Base-by-base conservation (phyloP, 2,113 vertebrate genomes). In the Columba livia region DNA sequence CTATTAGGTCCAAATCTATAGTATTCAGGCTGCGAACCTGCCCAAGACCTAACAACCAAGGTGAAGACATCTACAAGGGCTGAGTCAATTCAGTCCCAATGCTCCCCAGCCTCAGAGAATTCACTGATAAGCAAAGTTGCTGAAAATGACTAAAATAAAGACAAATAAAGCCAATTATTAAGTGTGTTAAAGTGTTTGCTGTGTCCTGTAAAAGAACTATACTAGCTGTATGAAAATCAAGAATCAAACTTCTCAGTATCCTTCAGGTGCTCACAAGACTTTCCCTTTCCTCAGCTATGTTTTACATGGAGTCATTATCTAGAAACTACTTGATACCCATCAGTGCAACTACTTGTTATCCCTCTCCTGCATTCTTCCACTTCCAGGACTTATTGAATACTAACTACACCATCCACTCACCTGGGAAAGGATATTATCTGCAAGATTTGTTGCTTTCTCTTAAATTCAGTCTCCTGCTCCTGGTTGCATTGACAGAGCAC, bases 221-320 rank as follows among this genome's bases (percentile, higher is more conserved):
- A 34, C 3, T 1, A 3, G 2, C 5, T 64, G 11, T 17, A 18
- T 0, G 2, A 21, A 83, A 80, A 88, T 36, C 13, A 48, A 29
- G 11, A 53, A 20, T 4, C 32, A 69, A 67, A 60, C 4, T 60
- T 47, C 48, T 34, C 18, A 10, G 38, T 23, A 14, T 5, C 9
- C 28, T 50, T 26, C 20, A 29, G 16, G 4, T 72, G 12, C 26
- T 20, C 38, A 34, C 3, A 10, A 88, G 19, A 15, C 9, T 42
- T 61, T 26, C 13, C 5, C 8, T 31, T 8, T 40, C 6, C 25
- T 14, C 23, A 44, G 0, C 6, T 13, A 1, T 15, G 9, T 44
- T 66, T 60, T 42, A 42, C 12, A 5, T 8, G 7, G 15, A 18
- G 7, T 44, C 1, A 0, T 8, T 58, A 3, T 11, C 10, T 4